Percentiles rank a stretch among this genome's conserved stretches.
Evolutionary conservation across 2,113 vertebrate species (phyloP).

Genomic region (Dolichotis patagonum): DNA sequence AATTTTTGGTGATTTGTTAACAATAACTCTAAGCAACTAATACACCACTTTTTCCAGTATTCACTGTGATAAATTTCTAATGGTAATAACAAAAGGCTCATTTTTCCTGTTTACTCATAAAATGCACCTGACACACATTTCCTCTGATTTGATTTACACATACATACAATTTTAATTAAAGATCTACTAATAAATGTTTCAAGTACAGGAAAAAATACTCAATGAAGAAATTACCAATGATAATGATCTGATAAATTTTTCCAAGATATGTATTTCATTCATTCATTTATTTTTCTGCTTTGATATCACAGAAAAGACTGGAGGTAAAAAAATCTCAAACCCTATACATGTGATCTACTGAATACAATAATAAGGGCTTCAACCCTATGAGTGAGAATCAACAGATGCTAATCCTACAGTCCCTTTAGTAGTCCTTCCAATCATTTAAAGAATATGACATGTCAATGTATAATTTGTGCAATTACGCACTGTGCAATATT

Average conservation of each 20-base stretch:
- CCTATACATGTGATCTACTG: background rate
- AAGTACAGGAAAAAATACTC: constrained; percentile 61
- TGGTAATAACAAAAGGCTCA: background rate
- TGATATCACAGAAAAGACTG: background rate
- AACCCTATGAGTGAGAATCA: background rate
- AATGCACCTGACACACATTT: constrained; percentile 39
- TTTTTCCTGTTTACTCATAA: constrained; percentile 47
- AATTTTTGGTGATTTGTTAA: background rate
- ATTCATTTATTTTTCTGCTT: constrained; percentile 9
- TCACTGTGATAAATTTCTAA: constrained; percentile 42
- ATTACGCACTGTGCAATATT: background rate
- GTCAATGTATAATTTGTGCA: constrained; percentile 53
- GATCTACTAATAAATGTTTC: constrained; percentile 72
- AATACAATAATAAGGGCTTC: background rate
- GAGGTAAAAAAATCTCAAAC: background rate
- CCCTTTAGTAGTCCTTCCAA: background rate
- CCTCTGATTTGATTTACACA: constrained; percentile 73
- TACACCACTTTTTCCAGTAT: background rate
- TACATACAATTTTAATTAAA: constrained; percentile 77
- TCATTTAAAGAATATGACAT: background rate
- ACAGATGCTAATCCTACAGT: background rate
- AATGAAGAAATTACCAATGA: constrained; percentile 35
- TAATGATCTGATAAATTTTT: constrained; percentile 56
- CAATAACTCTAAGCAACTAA: background rate
- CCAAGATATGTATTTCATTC: background rate